Conservation (phyloP, 2,888 invertebrate genomes). For the Linyphia triangularis region DNA sequence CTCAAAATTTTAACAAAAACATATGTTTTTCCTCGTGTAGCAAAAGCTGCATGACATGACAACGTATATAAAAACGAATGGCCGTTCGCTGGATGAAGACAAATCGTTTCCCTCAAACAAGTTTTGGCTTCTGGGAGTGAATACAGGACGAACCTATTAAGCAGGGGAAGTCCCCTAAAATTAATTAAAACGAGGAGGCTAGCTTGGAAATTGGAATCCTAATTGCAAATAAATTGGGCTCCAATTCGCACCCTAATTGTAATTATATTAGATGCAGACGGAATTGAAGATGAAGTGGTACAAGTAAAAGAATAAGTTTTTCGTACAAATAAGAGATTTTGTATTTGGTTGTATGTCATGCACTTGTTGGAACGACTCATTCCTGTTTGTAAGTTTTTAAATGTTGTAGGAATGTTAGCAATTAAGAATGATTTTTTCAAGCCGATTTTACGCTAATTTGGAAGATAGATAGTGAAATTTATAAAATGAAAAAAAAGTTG, state of each 20-base stretch:
- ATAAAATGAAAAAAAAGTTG: too few species aligned
- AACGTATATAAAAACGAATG: not conserved
- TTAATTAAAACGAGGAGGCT: constrained; percentile 59
- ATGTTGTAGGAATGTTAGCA: too few species aligned
- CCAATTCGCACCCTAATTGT: constrained; percentile 49
- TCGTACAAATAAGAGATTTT: not conserved
- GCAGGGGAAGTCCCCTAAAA: constrained; percentile 17
- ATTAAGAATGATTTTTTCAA: too few species aligned
- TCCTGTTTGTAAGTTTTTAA: too few species aligned
- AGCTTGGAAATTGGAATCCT: constrained; percentile 34
- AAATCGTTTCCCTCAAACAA: not conserved
- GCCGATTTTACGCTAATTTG: too few species aligned
- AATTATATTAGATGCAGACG: constrained; percentile 31
- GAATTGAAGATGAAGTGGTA: not conserved
- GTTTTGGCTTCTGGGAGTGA: not conserved
- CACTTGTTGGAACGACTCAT: not conserved
- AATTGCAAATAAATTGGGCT: constrained; percentile 62
- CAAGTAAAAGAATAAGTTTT: not conserved
- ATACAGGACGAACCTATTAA: not conserved
- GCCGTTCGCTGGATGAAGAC: not conserved
- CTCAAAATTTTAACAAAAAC: not conserved
- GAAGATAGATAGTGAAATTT: too few species aligned
- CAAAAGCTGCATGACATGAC: not conserved
- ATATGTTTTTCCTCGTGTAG: too few species aligned
- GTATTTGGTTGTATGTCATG: not conserved